Base-by-base conservation (phyloP, 1,140 invertebrate genomes). In the Drosophila albomicans region DNA sequence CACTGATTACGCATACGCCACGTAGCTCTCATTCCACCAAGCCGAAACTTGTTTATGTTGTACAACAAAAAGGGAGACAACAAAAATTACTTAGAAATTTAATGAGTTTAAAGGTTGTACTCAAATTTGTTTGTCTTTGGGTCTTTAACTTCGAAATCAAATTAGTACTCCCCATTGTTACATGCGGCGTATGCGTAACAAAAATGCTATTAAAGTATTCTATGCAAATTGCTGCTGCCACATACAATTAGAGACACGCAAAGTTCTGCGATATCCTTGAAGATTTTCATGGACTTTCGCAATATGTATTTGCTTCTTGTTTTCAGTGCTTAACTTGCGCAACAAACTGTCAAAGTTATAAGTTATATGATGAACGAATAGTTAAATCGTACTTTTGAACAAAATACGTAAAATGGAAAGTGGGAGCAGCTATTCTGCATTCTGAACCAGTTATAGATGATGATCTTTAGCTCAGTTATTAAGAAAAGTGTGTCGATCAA, bases 1-100 rank as follows among this genome's bases (percentile, higher is more conserved):
- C 16, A 30, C 52, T 76, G 64, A 87, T 87, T 88, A 68, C 79
- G 80, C 73, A 88, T 82, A 82, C 79, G 77, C 52, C 54, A 63
- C 64, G 67, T 88, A 56, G 45, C 7, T 65, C 63, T 41, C 61
- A 28, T 30, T 6, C n/a, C 4, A 10, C 10, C 10, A 11, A 38
- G 64, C 52, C 61, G 20, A 70, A 51, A 56, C 64, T 28, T 25
- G 35, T 64, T 20, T 54, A 57, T 52, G 48, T 52, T 10, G 38
- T 63, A 54, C 35, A 41, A 35, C 13, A 48, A 49, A 70, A 16
- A 25, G 35, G 10, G 35, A 38, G 35, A 65, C 49, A 57, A 72
- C 45, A 59, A 63, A 52, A 54, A 13, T 64, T 28, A 52, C 35
- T 30, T 32, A 54, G 7, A 30, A 72, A 81, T 81, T 73, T 46